Evolutionary conservation across 1,140 invertebrate species (phyloP).

Genomic region (Tetragonula clypearis): DNA sequence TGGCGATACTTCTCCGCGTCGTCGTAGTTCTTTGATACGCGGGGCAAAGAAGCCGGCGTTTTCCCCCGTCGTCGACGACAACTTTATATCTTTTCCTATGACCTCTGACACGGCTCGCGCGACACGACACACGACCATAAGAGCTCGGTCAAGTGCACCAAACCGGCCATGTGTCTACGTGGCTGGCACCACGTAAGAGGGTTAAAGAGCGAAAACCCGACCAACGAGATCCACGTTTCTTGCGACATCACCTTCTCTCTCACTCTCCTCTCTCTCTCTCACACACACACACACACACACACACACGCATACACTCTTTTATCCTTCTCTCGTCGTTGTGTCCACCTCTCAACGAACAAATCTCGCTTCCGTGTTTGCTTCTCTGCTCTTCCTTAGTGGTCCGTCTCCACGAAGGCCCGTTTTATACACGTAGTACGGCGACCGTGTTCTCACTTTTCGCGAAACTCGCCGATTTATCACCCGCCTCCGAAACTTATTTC

Average conservation of each 20-base stretch:
- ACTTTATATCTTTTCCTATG: background rate
- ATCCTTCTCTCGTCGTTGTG: background rate
- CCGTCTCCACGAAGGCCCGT: background rate
- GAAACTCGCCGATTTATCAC: constrained; percentile 64
- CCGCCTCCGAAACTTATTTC: constrained; percentile 60
- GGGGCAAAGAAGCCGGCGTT: background rate
- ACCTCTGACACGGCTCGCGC: background rate
- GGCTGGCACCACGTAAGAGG: background rate
- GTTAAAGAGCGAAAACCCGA: background rate
- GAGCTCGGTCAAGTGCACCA: background rate
- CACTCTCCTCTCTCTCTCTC: background rate
- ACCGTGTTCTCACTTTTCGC: constrained; percentile 50
- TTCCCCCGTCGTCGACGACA: background rate
- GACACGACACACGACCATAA: background rate
- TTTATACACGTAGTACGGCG: constrained; percentile 17
- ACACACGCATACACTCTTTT: no score
- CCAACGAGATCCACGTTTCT: constrained; percentile 9
- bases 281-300: no score
- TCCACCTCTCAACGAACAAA: background rate
- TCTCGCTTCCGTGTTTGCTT: constrained; percentile 8
- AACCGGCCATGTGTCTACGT: background rate
- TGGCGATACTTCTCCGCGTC: background rate
- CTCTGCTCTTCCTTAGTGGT: background rate
- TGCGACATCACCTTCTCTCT: background rate
- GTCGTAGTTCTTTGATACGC: no score